Conservation (phyloP, 2,113 vertebrate species). For the Cettia cetti region DNA sequence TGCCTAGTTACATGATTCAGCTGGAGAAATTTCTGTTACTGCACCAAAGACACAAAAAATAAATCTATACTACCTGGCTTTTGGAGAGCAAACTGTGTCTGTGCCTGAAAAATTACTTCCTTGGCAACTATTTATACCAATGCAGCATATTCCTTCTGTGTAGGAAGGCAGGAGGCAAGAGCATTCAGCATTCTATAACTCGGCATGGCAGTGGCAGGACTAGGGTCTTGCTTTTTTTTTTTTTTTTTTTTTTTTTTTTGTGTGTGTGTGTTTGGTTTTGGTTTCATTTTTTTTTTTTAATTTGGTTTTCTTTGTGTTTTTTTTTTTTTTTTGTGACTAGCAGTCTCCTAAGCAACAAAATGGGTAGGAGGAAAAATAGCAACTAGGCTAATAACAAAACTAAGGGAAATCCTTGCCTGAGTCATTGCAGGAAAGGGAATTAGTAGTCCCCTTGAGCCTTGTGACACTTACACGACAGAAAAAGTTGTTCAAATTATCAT, state of each 20-base stretch:
- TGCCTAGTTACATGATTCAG: neutral
- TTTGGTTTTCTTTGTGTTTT: neutral
- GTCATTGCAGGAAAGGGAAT: constrained; percentile 30
- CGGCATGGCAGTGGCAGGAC: neutral
- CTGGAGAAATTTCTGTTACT: neutral
- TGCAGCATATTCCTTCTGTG: neutral
- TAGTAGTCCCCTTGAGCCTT: neutral
- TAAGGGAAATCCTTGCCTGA: constrained; percentile 34
- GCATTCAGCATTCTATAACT: neutral
- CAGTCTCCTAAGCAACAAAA: constrained; percentile 30
- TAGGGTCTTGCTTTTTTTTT: neutral
- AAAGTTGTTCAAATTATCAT: neutral
- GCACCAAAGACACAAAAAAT: neutral
- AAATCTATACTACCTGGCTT: neutral
- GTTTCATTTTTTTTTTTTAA: neutral
- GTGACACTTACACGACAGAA: neutral
- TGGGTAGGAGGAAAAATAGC: constrained; percentile 15
- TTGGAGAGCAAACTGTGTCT: neutral
- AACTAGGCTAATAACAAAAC: constrained; percentile 32
- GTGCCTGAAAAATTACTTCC: neutral
- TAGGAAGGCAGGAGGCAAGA: neutral
- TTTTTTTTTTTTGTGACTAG: neutral
- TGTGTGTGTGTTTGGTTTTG: neutral
- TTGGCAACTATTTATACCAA: neutral
- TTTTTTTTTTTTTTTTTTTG: too few species aligned